phyloP scores from a whole-genome alignment of 1,140 invertebrate species.

The Pomacea maculata region DNA sequence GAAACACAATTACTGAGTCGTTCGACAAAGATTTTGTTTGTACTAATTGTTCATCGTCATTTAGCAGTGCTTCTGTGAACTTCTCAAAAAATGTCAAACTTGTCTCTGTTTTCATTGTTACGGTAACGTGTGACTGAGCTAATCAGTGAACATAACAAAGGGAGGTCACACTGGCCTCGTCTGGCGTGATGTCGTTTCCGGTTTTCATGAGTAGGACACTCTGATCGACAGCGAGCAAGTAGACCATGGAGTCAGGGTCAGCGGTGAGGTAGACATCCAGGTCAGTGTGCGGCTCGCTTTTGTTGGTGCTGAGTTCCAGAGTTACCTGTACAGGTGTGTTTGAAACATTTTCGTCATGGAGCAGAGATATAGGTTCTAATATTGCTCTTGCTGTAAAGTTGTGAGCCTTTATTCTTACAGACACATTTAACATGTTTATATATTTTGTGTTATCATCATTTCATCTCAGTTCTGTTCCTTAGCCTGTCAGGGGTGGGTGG shows the following conservation, averaged over 20 bases:
- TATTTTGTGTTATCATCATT: too few relatives aligned
- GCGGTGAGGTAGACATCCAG: slow-evolving; percentile 80
- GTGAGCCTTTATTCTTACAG: too few relatives aligned
- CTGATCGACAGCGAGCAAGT: slow-evolving; percentile 89
- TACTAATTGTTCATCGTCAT: too few relatives aligned
- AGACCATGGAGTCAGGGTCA: slow-evolving; percentile 87
- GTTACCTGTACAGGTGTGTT: slow-evolving; percentile 40
- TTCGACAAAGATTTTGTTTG: too few relatives aligned
- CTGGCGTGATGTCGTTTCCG: slow-evolving; percentile 73
- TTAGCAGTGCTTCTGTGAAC: too few relatives aligned
- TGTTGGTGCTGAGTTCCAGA: slow-evolving; percentile 59
- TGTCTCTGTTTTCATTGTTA: not conserved
- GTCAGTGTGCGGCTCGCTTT: slow-evolving; percentile 77
- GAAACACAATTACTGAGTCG: not conserved
- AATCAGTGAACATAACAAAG: not conserved
- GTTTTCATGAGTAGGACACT: slow-evolving; percentile 79
- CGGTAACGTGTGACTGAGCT: not conserved
- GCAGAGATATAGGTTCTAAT: too few relatives aligned
- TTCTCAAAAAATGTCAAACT: not conserved
- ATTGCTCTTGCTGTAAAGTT: too few relatives aligned
- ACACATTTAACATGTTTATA: too few relatives aligned
- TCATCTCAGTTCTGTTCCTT: too few relatives aligned
- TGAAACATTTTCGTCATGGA: too few relatives aligned
- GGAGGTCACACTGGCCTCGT: slow-evolving; percentile 59
- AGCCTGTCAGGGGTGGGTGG: too few relatives aligned